phyloP scores from a whole-genome alignment of 2,888 invertebrate species.

The Apodemia zela region DNA sequence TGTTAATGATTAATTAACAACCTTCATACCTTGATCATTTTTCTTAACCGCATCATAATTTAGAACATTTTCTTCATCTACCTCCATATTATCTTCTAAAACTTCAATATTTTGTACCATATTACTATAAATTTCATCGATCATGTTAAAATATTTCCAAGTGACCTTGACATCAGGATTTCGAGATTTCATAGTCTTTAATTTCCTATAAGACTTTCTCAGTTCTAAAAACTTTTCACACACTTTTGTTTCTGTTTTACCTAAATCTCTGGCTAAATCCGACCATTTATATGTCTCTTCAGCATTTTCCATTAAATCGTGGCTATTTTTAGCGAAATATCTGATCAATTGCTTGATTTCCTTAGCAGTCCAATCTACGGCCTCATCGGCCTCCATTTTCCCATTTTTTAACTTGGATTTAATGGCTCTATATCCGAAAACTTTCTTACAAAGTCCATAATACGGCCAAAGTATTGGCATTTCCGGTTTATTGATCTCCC shows the following conservation, averaged over 20 bases:
- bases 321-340: slow-evolving; percentile 50
- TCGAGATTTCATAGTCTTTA: slow-evolving; percentile 57
- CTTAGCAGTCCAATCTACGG: slow-evolving; percentile 58
- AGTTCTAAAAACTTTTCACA: slow-evolving; percentile 62
- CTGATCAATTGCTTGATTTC: slow-evolving; percentile 59
- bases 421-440: slow-evolving; percentile 63
- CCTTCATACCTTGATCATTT: slow-evolving; percentile 32
- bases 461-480: slow-evolving; percentile 68
- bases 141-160: slow-evolving; percentile 64
- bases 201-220: slow-evolving; percentile 60
- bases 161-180: slow-evolving; percentile 60
- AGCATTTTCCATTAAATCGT: slow-evolving; percentile 42
- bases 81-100: slow-evolving; percentile 37
- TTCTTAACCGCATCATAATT: slow-evolving; percentile 27
- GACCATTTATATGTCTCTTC: slow-evolving; percentile 48
- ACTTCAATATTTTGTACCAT: slow-evolving; percentile 34
- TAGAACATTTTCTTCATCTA: slow-evolving; percentile 28
- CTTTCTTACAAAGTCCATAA: slow-evolving; percentile 64
- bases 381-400: slow-evolving; percentile 45
- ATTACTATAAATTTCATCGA: slow-evolving; percentile 53
- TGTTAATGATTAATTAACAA: background rate
- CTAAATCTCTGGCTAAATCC: slow-evolving; percentile 42
- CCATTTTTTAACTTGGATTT: slow-evolving; percentile 58
- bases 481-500: slow-evolving; percentile 64
- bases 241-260: slow-evolving; percentile 47